A percentile compares a stretch with the other conserved stretches of the same genome.
Conservation (phyloP, 2,888 invertebrate genomes). For the Heteromurus nitidus region DNA sequence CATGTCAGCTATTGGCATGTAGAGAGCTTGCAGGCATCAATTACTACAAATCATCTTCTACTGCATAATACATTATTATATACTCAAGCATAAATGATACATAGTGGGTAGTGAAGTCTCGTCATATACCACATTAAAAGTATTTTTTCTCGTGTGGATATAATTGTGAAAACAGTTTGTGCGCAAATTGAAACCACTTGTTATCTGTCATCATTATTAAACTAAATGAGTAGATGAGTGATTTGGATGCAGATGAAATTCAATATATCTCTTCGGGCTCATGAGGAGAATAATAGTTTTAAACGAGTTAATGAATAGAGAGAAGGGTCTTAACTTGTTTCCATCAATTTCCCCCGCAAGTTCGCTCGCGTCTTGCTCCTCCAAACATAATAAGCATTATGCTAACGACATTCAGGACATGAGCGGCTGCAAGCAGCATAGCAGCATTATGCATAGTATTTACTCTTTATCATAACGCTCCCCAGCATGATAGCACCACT, state of each 20-base stretch:
- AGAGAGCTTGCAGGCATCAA: neutral
- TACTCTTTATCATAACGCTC: neutral
- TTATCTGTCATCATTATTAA: constrained; percentile 69
- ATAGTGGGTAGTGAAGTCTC: constrained; percentile 10
- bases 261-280: constrained; percentile 69
- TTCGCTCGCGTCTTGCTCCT: neutral
- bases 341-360: constrained; percentile 21
- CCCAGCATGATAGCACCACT: neutral
- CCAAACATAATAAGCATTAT: neutral
- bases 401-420: neutral
- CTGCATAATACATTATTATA: neutral
- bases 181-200: constrained; percentile 71
- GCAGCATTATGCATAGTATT: neutral
- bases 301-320: constrained; percentile 71
- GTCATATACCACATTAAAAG: constrained; percentile 43
- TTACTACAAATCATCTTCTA: neutral
- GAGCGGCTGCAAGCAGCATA: neutral
- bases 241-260: constrained; percentile 73
- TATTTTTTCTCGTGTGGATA: constrained; percentile 23
- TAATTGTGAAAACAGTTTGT: constrained; percentile 55
- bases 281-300: constrained; percentile 68
- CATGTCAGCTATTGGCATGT: constrained; percentile 9
- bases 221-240: constrained; percentile 72
- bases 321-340: constrained; percentile 20
- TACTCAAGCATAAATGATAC: neutral